Evolutionary conservation across 1,140 invertebrate species (phyloP).

Genomic region (Lucilia sericata): DNA sequence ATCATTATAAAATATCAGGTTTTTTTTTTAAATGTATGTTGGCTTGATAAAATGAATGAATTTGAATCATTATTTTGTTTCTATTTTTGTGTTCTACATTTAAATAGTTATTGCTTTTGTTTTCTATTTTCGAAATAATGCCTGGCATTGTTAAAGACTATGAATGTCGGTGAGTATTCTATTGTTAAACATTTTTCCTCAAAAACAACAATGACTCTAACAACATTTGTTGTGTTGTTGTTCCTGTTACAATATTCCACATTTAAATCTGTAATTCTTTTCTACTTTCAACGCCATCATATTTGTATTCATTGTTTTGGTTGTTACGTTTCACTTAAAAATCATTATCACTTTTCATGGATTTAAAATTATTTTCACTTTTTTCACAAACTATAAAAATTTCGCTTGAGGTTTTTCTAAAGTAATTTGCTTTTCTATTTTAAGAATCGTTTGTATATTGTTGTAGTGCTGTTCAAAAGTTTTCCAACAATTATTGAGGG

Average conservation of each 20-base stretch:
- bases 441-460: neutral
- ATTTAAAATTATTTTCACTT: neutral
- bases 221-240: no score
- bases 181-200: neutral
- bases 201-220: no score
- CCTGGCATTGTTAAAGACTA: neutral
- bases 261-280: neutral
- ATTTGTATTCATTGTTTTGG: neutral
- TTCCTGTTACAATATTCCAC: no score
- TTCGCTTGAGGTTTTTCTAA: neutral
- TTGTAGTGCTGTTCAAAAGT: neutral
- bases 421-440: neutral
- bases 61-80: neutral
- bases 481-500: no score
- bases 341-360: neutral
- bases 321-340: neutral
- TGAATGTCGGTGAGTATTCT: neutral
- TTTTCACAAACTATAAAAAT: neutral
- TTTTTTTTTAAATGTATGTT: no score
- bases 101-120: conserved; percentile 4
- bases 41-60: neutral
- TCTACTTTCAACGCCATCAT: neutral
- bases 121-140: neutral
- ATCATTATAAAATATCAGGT: no score
- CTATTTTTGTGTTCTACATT: neutral